Conservation (phyloP, 2,888 invertebrate genomes). For the Drosophila peninsularis region DNA sequence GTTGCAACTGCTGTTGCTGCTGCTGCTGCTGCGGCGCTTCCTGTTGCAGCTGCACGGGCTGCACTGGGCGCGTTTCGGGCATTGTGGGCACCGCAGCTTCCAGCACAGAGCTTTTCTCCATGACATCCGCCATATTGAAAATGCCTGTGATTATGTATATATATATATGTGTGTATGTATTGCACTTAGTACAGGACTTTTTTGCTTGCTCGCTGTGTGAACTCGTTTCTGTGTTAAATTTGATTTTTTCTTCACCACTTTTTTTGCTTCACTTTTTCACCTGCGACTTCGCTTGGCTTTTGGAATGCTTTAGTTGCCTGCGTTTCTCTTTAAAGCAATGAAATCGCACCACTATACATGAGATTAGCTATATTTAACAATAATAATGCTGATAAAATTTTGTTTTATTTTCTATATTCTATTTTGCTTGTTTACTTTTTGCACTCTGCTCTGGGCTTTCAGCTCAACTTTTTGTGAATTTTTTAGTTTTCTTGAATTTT, state of each 20-base stretch:
- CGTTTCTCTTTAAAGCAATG: constrained; percentile 24
- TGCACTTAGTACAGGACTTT: constrained; percentile 68
- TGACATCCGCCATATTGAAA: constrained; percentile 83
- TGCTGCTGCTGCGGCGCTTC: constrained; percentile 52
- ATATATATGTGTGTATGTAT: constrained; percentile 27
- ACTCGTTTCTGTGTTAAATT: constrained; percentile 35
- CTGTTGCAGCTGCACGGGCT: constrained; percentile 53
- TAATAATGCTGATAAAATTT: constrained; percentile 44
- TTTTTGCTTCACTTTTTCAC: constrained; percentile 39
- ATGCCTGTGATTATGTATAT: constrained; percentile 41
- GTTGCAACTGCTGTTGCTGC: constrained; percentile 50
- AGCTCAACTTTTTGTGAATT: neutral
- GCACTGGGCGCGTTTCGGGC: constrained; percentile 58
- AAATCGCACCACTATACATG: constrained; percentile 21
- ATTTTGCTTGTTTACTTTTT: constrained; percentile 22
- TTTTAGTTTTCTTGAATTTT: constrained; percentile 25
- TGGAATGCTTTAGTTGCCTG: constrained; percentile 54
- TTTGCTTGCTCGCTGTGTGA: constrained; percentile 52
- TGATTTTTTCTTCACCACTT: constrained; percentile 22
- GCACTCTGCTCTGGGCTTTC: constrained; percentile 25
- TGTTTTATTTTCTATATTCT: constrained; percentile 10
- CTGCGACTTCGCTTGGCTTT: constrained; percentile 31
- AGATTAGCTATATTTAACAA: constrained; percentile 22
- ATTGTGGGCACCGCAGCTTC: constrained; percentile 75
- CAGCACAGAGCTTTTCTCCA: constrained; percentile 83